These are phyloP conservation scores for Sarcophaga subvicina DNA, from an alignment of 2,888 invertebrate genomes.

Conservation along the genomic window DNA sequence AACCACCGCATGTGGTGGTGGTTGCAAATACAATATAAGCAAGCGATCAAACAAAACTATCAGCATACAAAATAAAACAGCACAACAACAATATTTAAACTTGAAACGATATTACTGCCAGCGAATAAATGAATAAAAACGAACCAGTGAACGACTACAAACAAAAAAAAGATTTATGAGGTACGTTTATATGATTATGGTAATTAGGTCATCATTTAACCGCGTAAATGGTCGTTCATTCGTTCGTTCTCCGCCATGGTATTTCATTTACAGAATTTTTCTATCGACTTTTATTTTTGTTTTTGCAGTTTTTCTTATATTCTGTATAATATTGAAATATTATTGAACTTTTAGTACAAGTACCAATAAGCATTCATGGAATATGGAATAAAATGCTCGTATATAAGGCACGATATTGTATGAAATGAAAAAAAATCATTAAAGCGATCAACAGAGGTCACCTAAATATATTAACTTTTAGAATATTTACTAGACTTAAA, in stretches of 20 bases:
- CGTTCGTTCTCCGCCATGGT: constrained; percentile 44
- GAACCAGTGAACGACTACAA: constrained; percentile 24
- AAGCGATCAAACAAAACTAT: constrained; percentile 24
- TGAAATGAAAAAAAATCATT: constrained; percentile 35
- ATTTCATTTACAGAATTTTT: constrained; percentile 52
- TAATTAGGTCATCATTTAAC: constrained; percentile 77
- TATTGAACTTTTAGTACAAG: constrained; percentile 31
- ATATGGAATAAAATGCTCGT: constrained; percentile 22
- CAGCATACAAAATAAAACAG: constrained; percentile 53
- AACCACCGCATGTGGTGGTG: constrained; percentile 65
- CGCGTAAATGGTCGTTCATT: constrained; percentile 64
- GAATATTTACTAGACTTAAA: constrained; percentile 33
- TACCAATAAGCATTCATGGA: constrained; percentile 17
- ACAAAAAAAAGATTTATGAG: constrained; percentile 71
- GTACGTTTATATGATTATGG: constrained; percentile 74
- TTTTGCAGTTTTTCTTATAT: background rate
- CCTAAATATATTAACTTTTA: constrained; percentile 54
- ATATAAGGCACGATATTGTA: constrained; percentile 61
- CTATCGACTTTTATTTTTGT: background rate
- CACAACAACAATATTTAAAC: constrained; percentile 27
- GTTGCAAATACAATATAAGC: constrained; percentile 19
- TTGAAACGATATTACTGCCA: constrained; percentile 31
- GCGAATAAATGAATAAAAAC: constrained; percentile 18
- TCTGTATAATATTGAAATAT: constrained; percentile 46
- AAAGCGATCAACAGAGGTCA: constrained; percentile 61